Evolutionary conservation across 2,888 invertebrate genomes (phyloP).

Genomic region (Zhuqinia jingwanae): DNA sequence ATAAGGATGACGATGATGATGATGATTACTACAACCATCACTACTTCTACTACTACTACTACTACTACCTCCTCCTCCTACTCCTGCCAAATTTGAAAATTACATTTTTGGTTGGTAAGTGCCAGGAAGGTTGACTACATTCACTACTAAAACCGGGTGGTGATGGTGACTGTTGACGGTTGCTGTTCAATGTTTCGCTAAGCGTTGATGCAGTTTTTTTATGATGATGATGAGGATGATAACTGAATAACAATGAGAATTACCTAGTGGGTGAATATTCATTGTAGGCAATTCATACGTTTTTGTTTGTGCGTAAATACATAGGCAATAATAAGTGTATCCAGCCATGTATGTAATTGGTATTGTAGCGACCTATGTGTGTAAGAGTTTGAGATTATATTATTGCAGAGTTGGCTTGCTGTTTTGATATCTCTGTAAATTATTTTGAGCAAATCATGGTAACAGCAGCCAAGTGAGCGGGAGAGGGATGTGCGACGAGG

Average conservation of each 20-base stretch:
- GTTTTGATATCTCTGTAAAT: constrained; percentile 19
- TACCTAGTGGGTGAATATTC: constrained; percentile 26
- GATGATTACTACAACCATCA: constrained; percentile 26
- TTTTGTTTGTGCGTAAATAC: background rate
- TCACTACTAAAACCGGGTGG: constrained; percentile 19
- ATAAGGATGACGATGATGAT: constrained; percentile 13
- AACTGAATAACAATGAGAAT: constrained; percentile 44
- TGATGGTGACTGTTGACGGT: background rate
- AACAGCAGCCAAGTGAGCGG: background rate
- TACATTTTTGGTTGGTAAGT: background rate
- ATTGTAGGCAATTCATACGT: background rate
- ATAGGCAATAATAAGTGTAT: background rate
- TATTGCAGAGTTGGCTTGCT: background rate
- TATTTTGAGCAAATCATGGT: constrained; percentile 29
- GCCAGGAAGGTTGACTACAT: too few species aligned
- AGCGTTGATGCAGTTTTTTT: background rate
- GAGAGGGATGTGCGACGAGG: constrained; percentile 4
- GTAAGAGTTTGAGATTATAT: too few species aligned
- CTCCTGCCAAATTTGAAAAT: constrained; percentile 58
- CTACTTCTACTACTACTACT: too few species aligned
- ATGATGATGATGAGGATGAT: constrained; percentile 35
- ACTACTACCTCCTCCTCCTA: too few species aligned
- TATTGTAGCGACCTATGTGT: too few species aligned
- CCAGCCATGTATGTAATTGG: constrained; percentile 43
- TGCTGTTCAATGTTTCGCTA: background rate